phyloP scores from a whole-genome alignment of 1,140 invertebrate genomes.

The Anastatus disparis region DNA sequence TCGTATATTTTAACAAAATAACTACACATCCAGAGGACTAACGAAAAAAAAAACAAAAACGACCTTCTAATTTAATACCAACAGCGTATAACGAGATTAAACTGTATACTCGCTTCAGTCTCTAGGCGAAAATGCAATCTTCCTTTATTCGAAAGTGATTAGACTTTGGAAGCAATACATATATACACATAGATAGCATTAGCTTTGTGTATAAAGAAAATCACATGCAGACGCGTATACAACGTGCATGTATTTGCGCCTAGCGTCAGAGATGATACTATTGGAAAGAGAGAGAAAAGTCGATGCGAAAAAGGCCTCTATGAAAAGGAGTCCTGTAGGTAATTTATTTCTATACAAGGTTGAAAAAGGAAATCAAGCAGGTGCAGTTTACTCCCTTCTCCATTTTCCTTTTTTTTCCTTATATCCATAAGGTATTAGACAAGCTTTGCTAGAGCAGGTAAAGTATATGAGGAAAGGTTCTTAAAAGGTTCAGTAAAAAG shows the following conservation, averaged over 20 bases:
- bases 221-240: no score
- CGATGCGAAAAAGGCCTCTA: slow-evolving; percentile 22
- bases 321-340: slow-evolving; percentile 48
- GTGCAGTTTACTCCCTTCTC: slow-evolving; percentile 17
- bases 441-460: slow-evolving; percentile 43
- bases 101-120: no score
- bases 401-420: no score
- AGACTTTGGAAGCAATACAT: no score
- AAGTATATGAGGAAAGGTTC: no score
- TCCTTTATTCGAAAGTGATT: slow-evolving; percentile 38
- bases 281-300: not conserved
- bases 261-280: no score
- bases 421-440: slow-evolving; percentile 48
- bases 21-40: no score
- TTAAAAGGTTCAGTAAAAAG: slow-evolving; percentile 37
- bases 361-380: slow-evolving; percentile 40
- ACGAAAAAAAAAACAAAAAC: slow-evolving; percentile 12
- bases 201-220: no score
- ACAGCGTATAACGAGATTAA: slow-evolving; percentile 29
- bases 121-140: slow-evolving; percentile 30
- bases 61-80: slow-evolving; percentile 35
- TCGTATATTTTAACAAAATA: no score
- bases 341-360: slow-evolving; percentile 44
- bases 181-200: no score
- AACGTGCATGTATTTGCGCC: no score